phyloP scores from a whole-genome alignment of 1,140 invertebrate genomes.

The Drosophila sproati region DNA sequence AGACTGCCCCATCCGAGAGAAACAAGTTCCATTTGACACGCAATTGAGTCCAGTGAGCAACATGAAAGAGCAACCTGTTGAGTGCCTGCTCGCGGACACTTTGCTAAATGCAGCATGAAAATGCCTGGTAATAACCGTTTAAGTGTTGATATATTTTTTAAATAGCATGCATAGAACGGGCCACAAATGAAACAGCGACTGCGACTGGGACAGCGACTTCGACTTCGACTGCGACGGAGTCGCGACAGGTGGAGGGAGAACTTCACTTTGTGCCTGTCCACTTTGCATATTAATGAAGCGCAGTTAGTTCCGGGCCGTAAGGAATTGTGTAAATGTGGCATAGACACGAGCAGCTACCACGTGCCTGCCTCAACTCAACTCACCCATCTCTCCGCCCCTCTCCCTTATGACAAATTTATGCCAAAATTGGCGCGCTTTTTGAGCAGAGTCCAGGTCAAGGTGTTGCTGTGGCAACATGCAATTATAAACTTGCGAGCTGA shows the following conservation, averaged over 20 bases:
- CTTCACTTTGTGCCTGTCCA: constrained; percentile 31
- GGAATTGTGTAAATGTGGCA: constrained; percentile 54
- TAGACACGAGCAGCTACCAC: constrained; percentile 64
- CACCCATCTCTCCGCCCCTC: too few species aligned
- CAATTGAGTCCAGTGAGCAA: constrained; percentile 51
- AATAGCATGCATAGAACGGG: constrained; percentile 13
- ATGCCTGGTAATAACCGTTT: constrained; percentile 75
- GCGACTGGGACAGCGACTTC: not conserved
- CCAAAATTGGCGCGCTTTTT: constrained; percentile 36
- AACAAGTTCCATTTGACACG: constrained; percentile 76
- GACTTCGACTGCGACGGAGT: not conserved
- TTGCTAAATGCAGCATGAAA: constrained; percentile 74
- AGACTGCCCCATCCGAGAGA: not conserved
- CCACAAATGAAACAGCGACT: not conserved
- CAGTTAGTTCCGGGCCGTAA: not conserved
- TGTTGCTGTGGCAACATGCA: constrained; percentile 30
- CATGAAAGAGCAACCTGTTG: constrained; percentile 63
- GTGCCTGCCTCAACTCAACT: constrained; percentile 32
- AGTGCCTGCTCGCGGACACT: constrained; percentile 21
- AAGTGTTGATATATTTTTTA: constrained; percentile 66
- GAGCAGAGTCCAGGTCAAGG: constrained; percentile 19
- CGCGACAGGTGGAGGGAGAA: constrained; percentile 17
- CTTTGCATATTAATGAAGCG: constrained; percentile 79
- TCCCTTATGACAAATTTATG: not conserved
- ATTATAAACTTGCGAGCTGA: constrained; percentile 11